These are phyloP conservation scores for Cygnus atratus DNA, from an alignment of 2,113 vertebrate species.

Conservation along the genomic window DNA sequence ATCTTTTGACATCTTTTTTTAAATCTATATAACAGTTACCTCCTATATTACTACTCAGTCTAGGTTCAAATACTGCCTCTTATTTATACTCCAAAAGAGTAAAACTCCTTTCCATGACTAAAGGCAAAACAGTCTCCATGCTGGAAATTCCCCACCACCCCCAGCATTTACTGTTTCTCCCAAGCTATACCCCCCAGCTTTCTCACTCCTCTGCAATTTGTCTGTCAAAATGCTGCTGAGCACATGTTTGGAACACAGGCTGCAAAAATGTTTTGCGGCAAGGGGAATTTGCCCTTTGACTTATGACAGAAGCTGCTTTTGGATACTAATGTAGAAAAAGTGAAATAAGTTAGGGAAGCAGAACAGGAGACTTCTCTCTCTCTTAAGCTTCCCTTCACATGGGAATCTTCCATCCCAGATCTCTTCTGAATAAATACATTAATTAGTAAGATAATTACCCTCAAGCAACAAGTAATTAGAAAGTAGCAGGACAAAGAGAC, in stretches of 20 bases:
- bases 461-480: not conserved
- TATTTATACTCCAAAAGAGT: not conserved
- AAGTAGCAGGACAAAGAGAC: not conserved
- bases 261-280: not conserved
- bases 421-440: not conserved
- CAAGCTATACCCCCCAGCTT: not conserved
- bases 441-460: not conserved
- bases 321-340: not conserved
- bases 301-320: not conserved
- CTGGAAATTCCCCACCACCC: not conserved
- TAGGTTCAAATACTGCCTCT: not conserved
- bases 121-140: not conserved
- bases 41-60: not conserved
- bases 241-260: not conserved
- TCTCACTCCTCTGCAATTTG: not conserved
- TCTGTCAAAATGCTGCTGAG: not conserved
- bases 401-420: not conserved
- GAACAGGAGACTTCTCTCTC: not conserved
- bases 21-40: not conserved
- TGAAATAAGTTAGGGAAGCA: not conserved
- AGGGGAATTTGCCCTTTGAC: conserved; percentile 5
- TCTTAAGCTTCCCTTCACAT: not conserved
- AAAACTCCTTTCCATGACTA: not conserved
- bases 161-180: not conserved
- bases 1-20: not conserved